Evolutionary conservation across 2,113 vertebrate genomes (phyloP), one percentile per base, ranked within the genome.

Genomic region (Tautogolabrus adspersus): DNA sequence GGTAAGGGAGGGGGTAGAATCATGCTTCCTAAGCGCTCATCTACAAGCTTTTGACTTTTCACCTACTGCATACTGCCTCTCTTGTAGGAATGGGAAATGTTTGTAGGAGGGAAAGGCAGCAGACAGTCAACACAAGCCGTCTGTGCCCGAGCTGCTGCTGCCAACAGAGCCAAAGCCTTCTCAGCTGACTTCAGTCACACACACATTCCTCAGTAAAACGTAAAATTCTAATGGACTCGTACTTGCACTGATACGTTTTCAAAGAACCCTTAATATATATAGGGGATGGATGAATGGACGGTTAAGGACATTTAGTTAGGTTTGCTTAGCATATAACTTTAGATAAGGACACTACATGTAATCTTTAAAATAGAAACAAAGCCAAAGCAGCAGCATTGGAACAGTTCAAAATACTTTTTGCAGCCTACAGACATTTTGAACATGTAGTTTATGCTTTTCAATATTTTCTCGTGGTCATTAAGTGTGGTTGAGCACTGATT

Each of bases 141-240:
- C 85, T 83, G 70, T 76, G 56, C 72, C 77, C 10, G 19, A 51
- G 67, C 49, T 69, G 66, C 59, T 47, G 68, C 75, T 70, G 68
- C 76, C 83, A 49, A 66, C 62, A 71, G 82, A 85, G 58, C 79
- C 74, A 85, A 79, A 88, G 82, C 59, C 49, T 62, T 77, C 61
- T 90, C 87, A 93, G 92, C 88, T 87, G 88, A 90, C 84, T 82
- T 12, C 55, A 82, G 55, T 76, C 78, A 72, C 57, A 42, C 63
- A 42, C 63, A 37, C 47, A 72, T 71, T 75, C 61, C 72, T 73
- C 66, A 82, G 22, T 5, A 37, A 18, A 64, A 40, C 1, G 9
- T 47, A 58, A 40, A 55, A 34, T 59, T 58, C 47, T 52, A 15
- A 21, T 16, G 18, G 30, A 26, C 30, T 54, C 26, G 44, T 34